phyloP scores from a whole-genome alignment of 2,113 vertebrate genomes.

The Campylomormyrus tamandua region DNA sequence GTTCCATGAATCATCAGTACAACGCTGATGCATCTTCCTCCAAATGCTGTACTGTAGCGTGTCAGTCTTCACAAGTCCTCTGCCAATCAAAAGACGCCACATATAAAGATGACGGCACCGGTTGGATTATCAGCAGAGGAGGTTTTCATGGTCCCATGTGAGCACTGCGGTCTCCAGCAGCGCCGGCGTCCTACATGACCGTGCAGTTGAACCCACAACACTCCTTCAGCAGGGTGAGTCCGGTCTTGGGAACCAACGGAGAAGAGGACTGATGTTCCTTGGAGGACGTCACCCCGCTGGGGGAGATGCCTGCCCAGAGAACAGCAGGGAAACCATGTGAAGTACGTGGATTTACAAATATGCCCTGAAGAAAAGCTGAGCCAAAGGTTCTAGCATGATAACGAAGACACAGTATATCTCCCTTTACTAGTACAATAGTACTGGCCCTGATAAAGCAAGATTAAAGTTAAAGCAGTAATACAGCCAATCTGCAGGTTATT shows the following conservation, averaged over 20 bases:
- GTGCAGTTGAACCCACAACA: slow-evolving; percentile 80
- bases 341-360: background rate
- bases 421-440: background rate
- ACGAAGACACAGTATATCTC: background rate
- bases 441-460: background rate
- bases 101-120: background rate
- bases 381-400: background rate
- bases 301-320: slow-evolving; percentile 45
- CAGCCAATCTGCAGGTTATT: background rate
- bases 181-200: slow-evolving; percentile 58
- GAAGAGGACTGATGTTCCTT: slow-evolving; percentile 57
- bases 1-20: background rate
- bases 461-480: background rate
- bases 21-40: background rate
- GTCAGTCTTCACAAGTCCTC: background rate
- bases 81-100: background rate
- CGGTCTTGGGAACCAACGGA: slow-evolving; percentile 62
- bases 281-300: slow-evolving; percentile 54
- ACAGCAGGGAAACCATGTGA: background rate
- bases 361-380: background rate
- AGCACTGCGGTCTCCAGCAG: background rate
- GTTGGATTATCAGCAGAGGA: background rate
- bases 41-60: background rate
- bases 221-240: slow-evolving; percentile 70
- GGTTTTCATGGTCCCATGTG: background rate